Evolutionary conservation across 2,888 invertebrate species (phyloP).

Genomic region (Mycogona germanica): DNA sequence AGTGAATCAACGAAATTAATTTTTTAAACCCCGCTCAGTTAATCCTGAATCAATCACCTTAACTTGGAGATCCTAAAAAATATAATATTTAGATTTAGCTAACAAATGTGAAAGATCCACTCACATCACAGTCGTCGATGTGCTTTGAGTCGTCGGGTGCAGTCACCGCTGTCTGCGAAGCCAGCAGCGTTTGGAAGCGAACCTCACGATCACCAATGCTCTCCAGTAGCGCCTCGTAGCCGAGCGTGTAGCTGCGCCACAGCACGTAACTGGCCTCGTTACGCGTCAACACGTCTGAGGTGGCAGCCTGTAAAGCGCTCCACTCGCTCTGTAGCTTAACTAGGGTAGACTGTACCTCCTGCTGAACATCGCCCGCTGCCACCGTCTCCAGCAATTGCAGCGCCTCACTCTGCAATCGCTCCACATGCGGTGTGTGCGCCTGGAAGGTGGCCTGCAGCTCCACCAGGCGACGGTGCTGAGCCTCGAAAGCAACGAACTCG

Average conservation of each 20-base stretch:
- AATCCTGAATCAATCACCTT: too few species aligned
- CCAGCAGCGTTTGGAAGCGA: slow-evolving; percentile 10
- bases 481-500: slow-evolving; percentile 25
- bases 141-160: slow-evolving; percentile 2
- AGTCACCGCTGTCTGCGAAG: background rate
- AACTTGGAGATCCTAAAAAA: too few species aligned
- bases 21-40: too few species aligned
- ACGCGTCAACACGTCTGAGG: background rate
- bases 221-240: slow-evolving; percentile 5
- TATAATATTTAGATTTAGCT: too few species aligned
- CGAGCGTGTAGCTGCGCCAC: slow-evolving; percentile 12
- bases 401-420: background rate
- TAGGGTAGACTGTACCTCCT: background rate
- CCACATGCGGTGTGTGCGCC: background rate
- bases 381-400: background rate
- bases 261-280: background rate
- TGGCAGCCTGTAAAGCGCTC: slow-evolving; percentile 2
- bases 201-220: slow-evolving; percentile 3
- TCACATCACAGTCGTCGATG: slow-evolving; percentile 17
- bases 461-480: slow-evolving; percentile 54
- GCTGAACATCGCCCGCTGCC: background rate
- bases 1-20: background rate
- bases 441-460: slow-evolving; percentile 23
- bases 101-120: too few species aligned
- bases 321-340: slow-evolving; percentile 5